phyloP scores from a whole-genome alignment of 2,113 vertebrate species.

The Crotalus viridis region DNA sequence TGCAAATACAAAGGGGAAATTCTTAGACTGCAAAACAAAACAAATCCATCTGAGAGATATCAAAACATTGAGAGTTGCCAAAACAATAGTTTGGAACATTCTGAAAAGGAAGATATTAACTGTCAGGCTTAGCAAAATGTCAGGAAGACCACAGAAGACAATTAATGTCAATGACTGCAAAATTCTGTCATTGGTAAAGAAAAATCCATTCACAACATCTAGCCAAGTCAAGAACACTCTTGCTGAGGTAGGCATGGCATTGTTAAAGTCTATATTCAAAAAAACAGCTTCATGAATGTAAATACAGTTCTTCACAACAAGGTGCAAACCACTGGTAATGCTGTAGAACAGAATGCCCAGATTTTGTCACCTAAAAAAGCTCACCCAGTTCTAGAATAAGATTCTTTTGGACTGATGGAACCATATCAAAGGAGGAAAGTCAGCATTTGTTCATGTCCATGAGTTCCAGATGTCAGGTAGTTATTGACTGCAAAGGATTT shows the following conservation, averaged over 20 bases:
- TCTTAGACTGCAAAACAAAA: background rate
- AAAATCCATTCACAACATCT: background rate
- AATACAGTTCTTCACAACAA: background rate
- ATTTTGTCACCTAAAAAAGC: background rate
- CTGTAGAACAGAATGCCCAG: background rate
- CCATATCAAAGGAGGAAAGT: too few species aligned
- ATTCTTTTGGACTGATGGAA: background rate
- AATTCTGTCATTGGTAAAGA: background rate
- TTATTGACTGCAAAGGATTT: too few species aligned
- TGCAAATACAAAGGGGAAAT: background rate
- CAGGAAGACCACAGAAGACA: background rate
- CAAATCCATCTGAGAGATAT: background rate
- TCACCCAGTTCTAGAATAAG: background rate
- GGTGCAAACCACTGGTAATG: background rate
- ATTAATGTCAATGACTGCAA: background rate
- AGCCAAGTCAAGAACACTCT: background rate
- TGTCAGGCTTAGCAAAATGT: background rate
- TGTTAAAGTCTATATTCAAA: background rate
- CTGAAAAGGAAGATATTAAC: background rate
- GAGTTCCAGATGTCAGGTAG: too few species aligned
- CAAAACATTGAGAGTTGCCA: background rate
- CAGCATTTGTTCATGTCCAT: too few species aligned
- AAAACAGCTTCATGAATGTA: background rate
- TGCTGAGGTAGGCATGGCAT: background rate
- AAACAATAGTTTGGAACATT: background rate